Evolutionary conservation across 1,140 invertebrate species (phyloP), one percentile per base, ranked within the genome.

Genomic region (Musca domestica): DNA sequence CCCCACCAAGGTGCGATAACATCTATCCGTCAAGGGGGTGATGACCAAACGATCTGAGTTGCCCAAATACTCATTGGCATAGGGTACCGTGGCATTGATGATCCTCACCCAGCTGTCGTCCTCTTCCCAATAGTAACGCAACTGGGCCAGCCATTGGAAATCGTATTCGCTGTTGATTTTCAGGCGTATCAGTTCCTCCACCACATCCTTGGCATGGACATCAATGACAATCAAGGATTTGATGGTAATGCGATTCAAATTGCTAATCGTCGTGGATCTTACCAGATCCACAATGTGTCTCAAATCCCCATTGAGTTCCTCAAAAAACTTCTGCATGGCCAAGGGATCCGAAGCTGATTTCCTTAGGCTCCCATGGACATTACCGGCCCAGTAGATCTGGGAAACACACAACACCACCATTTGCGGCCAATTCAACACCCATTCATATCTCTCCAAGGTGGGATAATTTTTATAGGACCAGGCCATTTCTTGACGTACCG

Each of bases 61-160:
- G 6, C 92, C 92, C 15, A 95, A 84, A 82, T 98, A 98, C 83
- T 98, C 95, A 77, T 96, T 97, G 19, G 91, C 94, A 83, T 95
- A 98, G 5, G 85, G 81, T 0, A 92, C 89, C 56, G 89, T 90
- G 2, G 95, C 92, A 83, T 97, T 96, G 41, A 94, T 94, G 71
- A 96, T 93, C 74, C 91, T 86, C 0, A 96, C 94, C 64, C 88
- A 82, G 70, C 92, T 90, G 70, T 88, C 84, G 23, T 91, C 86
- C 27, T 94, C 88, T 75, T 95, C 90, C 89, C 92, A 94, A 79
- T 98, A 98, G 81, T 97, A 97, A 69, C 94, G 86, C 54, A 97
- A 83, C 76, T 98, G 95, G 19, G 93, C 87, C 25, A 96, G 82
- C 96, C 96, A 98, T 74, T 93, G 88, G 79, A 97, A 98, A 81